Evolutionary conservation across 2,888 invertebrate species (phyloP).

Genomic region (Dasypogon diadema): DNA sequence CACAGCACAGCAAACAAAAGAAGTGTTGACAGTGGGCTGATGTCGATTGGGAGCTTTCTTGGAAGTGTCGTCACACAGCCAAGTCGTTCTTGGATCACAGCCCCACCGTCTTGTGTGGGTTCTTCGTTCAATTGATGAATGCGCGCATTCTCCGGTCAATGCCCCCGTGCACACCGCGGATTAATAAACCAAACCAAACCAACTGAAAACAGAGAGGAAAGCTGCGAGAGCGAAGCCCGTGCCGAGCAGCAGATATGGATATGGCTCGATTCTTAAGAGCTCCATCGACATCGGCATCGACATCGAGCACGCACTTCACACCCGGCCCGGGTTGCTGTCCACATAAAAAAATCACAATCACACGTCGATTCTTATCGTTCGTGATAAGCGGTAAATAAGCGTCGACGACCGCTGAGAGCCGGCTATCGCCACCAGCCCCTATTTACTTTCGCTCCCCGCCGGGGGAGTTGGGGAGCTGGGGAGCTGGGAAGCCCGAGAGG

Average conservation of each 20-base stretch:
- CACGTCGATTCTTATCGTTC: constrained; percentile 53
- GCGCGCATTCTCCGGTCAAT: neutral
- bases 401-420: constrained; percentile 41
- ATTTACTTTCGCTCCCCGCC: neutral
- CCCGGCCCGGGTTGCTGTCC: constrained; percentile 52
- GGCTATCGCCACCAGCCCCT: constrained; percentile 24
- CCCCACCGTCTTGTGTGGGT: neutral
- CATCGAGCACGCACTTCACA: constrained; percentile 24
- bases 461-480: neutral
- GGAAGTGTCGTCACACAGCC: neutral
- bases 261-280: neutral
- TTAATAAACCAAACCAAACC: constrained; percentile 23
- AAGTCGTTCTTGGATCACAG: neutral
- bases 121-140: constrained; percentile 34
- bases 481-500: neutral
- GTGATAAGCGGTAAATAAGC: constrained; percentile 52
- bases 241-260: neutral
- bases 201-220: constrained; percentile 40
- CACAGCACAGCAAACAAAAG: neutral
- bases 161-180: constrained; percentile 28
- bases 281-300: neutral
- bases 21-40: neutral
- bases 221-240: constrained; percentile 31
- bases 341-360: constrained; percentile 52
- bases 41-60: neutral